Evolutionary conservation across 2,797 vertebrate genomes (phyloP).

Genomic region (Neopelma chrysocephalum): DNA sequence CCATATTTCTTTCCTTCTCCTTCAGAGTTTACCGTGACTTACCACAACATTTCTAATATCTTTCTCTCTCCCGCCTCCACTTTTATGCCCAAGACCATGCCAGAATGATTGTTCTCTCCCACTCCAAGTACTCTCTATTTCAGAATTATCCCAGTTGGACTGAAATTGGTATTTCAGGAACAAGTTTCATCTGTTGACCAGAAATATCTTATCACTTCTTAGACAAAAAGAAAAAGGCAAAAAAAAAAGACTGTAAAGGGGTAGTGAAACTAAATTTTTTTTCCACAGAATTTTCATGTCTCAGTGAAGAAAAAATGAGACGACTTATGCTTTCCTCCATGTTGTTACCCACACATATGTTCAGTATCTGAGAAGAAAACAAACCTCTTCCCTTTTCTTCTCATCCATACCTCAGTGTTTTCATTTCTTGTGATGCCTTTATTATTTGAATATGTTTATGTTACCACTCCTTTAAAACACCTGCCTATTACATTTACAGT

Average conservation of each 20-base stretch:
- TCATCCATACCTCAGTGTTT: neutral
- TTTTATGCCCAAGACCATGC: neutral
- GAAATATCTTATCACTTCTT: neutral
- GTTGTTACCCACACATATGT: neutral
- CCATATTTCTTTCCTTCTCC: neutral
- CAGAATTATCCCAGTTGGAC: neutral
- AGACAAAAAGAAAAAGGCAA: neutral
- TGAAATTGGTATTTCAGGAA: neutral
- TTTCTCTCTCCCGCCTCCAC: neutral
- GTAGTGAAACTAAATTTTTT: neutral
- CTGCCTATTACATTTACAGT: neutral
- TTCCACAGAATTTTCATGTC: neutral
- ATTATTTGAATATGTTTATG: neutral
- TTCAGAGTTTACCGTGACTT: neutral
- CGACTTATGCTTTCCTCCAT: neutral
- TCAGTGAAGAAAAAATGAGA: neutral
- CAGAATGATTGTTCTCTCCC: neutral
- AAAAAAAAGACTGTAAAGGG: neutral
- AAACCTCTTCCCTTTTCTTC: neutral
- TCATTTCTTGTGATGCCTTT: neutral
- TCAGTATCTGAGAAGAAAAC: neutral
- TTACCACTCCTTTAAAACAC: neutral
- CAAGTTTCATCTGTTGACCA: neutral
- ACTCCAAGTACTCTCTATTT: neutral
- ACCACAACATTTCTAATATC: neutral